These are phyloP conservation scores for Akabosia matsudoensis DNA, from an alignment of 1,140 invertebrate species.

Conservation along the genomic window DNA sequence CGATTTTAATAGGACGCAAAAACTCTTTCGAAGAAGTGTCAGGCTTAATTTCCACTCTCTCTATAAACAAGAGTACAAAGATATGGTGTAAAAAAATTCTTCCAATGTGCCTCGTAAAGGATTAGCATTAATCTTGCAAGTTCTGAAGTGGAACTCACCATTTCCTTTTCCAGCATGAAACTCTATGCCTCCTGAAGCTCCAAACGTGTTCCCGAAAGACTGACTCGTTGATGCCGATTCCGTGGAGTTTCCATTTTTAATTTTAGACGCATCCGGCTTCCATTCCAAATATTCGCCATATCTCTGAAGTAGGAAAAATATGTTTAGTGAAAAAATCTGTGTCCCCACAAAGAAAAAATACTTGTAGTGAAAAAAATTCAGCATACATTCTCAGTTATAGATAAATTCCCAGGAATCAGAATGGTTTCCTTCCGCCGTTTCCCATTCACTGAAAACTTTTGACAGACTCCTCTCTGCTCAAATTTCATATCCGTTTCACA, in stretches of 20 bases:
- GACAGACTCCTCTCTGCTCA: slow-evolving; percentile 44
- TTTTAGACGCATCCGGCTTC: slow-evolving; percentile 62
- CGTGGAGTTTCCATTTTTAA: neutral
- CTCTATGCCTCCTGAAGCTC: slow-evolving; percentile 28
- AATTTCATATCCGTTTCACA: slow-evolving; percentile 38
- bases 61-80: slow-evolving; percentile 20
- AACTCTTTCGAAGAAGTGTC: slow-evolving; percentile 32
- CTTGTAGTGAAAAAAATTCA: neutral
- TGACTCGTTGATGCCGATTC: neutral
- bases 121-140: neutral
- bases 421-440: slow-evolving; percentile 34
- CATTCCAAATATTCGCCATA: slow-evolving; percentile 67
- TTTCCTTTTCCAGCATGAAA: slow-evolving; percentile 36
- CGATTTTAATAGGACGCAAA: slow-evolving; percentile 41
- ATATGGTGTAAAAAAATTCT: neutral
- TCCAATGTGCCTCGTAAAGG: neutral
- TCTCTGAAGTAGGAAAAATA: slow-evolving; percentile 49
- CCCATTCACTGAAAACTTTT: slow-evolving; percentile 38
- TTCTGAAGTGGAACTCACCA: no score
- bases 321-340: no score
- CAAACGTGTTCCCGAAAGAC: neutral
- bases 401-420: slow-evolving; percentile 42
- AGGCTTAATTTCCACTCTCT: slow-evolving; percentile 41
- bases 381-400: slow-evolving; percentile 45
- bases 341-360: neutral